Evolutionary conservation across 2,113 vertebrate species (phyloP).

Genomic region (Porphyrio hochstetteri): DNA sequence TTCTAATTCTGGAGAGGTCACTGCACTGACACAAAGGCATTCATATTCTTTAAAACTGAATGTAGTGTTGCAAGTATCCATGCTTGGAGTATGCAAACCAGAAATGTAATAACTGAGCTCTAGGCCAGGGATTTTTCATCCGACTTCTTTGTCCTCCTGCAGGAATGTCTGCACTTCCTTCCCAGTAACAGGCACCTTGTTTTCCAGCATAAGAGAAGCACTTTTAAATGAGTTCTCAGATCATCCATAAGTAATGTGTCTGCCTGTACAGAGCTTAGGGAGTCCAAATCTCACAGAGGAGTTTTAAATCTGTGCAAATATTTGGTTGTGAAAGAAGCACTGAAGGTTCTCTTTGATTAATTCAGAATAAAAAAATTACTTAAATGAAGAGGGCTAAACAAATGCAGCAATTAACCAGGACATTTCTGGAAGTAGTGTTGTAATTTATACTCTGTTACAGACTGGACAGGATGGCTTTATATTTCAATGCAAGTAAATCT

Average conservation of each 20-base stretch:
- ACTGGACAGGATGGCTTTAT: background rate
- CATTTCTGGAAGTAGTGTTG: background rate
- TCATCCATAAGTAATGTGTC: background rate
- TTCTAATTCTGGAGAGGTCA: background rate
- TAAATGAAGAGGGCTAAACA: background rate
- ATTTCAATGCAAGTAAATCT: background rate
- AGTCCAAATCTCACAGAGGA: background rate
- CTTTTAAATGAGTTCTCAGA: background rate
- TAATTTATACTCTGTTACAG: background rate
- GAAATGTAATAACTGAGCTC: background rate
- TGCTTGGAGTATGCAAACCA: background rate
- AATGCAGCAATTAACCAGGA: background rate
- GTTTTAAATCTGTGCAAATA: background rate
- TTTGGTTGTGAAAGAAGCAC: background rate
- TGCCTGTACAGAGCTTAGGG: background rate
- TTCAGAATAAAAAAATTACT: background rate
- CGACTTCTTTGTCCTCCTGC: background rate
- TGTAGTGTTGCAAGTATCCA: background rate
- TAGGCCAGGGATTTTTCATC: background rate
- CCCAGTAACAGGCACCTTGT: background rate
- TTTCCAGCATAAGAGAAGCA: background rate
- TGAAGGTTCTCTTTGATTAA: background rate
- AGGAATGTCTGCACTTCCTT: background rate
- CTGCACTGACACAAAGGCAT: background rate
- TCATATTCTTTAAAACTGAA: background rate